A percentile compares a stretch with the other conserved stretches of the same genome.
Conservation (phyloP, 1,140 invertebrate species). For the Eueides isabella region DNA sequence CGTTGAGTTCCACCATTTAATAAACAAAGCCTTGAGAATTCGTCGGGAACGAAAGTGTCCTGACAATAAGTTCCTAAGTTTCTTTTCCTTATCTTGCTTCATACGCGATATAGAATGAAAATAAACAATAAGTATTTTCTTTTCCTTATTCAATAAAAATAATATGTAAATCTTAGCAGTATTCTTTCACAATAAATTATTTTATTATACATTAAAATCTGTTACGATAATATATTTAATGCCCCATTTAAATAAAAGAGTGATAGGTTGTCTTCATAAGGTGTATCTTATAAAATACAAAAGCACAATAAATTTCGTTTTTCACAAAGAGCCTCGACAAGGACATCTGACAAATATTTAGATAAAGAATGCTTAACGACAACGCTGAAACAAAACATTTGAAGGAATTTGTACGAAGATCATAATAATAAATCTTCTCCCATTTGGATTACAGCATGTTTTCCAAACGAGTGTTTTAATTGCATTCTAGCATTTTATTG, state of each 20-base stretch:
- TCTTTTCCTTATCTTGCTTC: no score
- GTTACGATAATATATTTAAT: neutral
- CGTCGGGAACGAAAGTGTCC: no score
- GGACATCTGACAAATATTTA: constrained; percentile 17
- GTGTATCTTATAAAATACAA: neutral
- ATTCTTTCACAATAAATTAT: no score
- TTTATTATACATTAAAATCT: neutral
- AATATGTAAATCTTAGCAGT: neutral
- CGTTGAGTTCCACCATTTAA: no score
- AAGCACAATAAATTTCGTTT: neutral
- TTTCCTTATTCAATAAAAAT: no score
- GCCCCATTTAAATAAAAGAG: neutral
- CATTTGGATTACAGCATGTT: constrained; percentile 38
- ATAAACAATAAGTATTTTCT: no score
- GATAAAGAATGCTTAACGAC: constrained; percentile 23
- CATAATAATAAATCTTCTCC: constrained; percentile 41
- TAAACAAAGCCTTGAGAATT: no score
- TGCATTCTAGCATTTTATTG: constrained; percentile 41
- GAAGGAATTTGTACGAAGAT: constrained; percentile 31
- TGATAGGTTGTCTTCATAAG: neutral
- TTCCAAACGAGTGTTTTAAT: constrained; percentile 40
- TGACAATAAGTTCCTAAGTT: no score
- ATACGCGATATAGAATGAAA: no score
- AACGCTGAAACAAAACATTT: constrained; percentile 30
- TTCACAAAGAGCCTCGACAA: constrained; percentile 1